Evolutionary conservation across 2,888 invertebrate species (phyloP).

Genomic region (Aporophyla lueneburgensis): DNA sequence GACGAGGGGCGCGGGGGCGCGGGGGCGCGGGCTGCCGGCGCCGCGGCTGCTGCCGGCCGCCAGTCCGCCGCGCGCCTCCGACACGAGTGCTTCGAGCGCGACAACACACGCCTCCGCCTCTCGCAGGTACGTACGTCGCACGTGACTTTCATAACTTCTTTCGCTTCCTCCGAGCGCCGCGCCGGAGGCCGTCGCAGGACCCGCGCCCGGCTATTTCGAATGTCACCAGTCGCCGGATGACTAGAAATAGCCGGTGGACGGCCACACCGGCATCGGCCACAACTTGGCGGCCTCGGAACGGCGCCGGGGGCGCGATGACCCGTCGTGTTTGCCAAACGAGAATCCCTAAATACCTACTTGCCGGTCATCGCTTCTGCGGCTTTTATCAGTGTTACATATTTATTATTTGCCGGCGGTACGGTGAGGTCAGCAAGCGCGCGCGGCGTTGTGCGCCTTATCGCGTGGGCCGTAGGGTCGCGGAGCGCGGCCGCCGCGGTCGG

Average conservation of each 20-base stretch:
- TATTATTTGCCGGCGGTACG: slow-evolving; percentile 88
- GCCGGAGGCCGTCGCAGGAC: slow-evolving; percentile 59
- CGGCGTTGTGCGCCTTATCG: slow-evolving; percentile 87
- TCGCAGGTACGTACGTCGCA: slow-evolving; percentile 86
- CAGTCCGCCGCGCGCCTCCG: slow-evolving; percentile 89
- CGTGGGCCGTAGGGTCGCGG: slow-evolving; percentile 85
- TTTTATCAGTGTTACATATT: slow-evolving; percentile 90
- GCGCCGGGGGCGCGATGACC: slow-evolving; percentile 79
- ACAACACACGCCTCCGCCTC: slow-evolving; percentile 76
- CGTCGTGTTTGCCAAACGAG: slow-evolving; percentile 82
- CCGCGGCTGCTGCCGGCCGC: slow-evolving; percentile 82
- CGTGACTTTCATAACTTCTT: slow-evolving; percentile 74
- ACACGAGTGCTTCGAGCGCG: slow-evolving; percentile 85
- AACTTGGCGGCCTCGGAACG: slow-evolving; percentile 72
- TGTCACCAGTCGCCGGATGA: slow-evolving; percentile 68
- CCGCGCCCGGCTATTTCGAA: slow-evolving; percentile 65
- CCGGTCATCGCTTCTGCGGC: slow-evolving; percentile 89
- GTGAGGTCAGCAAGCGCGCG: slow-evolving; percentile 88
- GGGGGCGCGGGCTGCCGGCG: slow-evolving; percentile 84
- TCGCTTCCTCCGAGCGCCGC: slow-evolving; percentile 56
- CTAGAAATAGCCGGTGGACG: slow-evolving; percentile 79
- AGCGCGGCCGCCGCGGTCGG: slow-evolving; percentile 52
- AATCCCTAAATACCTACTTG: slow-evolving; percentile 87
- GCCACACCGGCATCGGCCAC: slow-evolving; percentile 72
- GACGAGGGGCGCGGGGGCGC: slow-evolving; percentile 82